Evolutionary conservation across 1,140 invertebrate species (phyloP).

Genomic region (Rhynchophorus ferrugineus): DNA sequence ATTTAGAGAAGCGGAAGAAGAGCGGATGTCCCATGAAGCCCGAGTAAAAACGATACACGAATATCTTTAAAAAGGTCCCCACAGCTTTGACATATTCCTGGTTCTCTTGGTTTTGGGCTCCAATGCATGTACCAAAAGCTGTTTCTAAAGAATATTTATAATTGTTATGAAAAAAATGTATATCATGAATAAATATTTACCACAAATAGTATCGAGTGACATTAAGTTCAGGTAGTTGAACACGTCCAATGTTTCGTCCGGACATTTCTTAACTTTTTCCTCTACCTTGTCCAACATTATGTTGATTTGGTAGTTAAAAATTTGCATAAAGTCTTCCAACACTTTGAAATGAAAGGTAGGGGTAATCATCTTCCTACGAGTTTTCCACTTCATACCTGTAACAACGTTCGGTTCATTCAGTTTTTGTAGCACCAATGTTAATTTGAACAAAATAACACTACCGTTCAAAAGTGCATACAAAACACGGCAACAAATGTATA

Average conservation of each 20-base stretch:
- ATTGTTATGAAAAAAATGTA: too few species aligned
- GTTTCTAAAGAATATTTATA: constrained; percentile 23
- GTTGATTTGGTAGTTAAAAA: constrained; percentile 36
- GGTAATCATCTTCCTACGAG: constrained; percentile 60
- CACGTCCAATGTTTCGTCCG: constrained; percentile 50
- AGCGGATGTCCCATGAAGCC: constrained; percentile 26
- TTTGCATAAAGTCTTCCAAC: constrained; percentile 58
- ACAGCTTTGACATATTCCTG: constrained; percentile 27
- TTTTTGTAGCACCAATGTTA: neutral
- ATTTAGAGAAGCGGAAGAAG: constrained; percentile 24
- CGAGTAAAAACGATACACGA: constrained; percentile 26
- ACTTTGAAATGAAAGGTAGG: constrained; percentile 73
- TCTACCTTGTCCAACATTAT: constrained; percentile 47
- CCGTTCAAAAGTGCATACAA: neutral
- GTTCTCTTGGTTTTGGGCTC: constrained; percentile 25
- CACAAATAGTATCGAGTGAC: constrained; percentile 64
- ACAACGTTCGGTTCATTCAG: neutral
- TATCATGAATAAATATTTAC: too few species aligned
- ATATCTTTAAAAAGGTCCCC: constrained; percentile 26
- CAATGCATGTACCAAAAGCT: constrained; percentile 26
- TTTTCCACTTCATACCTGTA: constrained; percentile 57
- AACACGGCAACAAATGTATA: too few species aligned
- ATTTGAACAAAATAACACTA: too few species aligned
- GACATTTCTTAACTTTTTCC: constrained; percentile 46
- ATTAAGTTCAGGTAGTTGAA: constrained; percentile 54